A percentile compares a stretch with the other conserved stretches of the same genome.
phyloP scores from a whole-genome alignment of 1,140 invertebrate species.

The Eciton burchellii region DNA sequence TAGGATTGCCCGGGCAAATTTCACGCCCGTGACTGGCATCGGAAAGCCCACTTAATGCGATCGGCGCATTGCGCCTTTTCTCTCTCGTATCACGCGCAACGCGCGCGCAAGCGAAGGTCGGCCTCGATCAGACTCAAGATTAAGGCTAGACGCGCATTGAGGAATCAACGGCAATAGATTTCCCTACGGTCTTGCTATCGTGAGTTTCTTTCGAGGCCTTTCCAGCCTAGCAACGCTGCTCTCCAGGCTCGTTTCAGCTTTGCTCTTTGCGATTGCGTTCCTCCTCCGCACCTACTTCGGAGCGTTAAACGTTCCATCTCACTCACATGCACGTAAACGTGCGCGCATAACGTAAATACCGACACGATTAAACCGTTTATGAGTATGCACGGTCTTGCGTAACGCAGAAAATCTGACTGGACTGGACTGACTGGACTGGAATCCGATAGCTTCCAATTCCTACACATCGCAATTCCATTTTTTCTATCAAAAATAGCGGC shows the following conservation, averaged over 20 bases:
- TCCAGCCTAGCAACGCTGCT: not conserved
- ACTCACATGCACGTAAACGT: no score
- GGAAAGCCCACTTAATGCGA: not conserved
- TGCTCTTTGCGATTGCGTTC: not conserved
- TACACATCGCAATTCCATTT: not conserved
- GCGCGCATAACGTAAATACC: no score
- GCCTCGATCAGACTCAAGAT: conserved; percentile 18
- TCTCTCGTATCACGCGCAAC: not conserved
- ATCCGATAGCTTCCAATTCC: not conserved
- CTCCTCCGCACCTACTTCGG: not conserved
- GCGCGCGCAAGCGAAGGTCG: conserved; percentile 30
- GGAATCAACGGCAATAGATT: not conserved
- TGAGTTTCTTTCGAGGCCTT: not conserved
- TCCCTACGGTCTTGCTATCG: not conserved
- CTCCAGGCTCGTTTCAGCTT: not conserved
- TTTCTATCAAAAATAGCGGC: no score
- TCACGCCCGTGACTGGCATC: conserved; percentile 34
- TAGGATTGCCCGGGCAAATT: conserved; percentile 40
- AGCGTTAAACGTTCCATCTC: no score
- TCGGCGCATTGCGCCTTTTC: conserved; percentile 5
- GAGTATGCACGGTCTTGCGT: no score
- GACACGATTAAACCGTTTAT: no score
- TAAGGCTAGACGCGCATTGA: conserved; percentile 4
- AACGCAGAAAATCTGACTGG: not conserved
- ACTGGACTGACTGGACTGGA: no score